A percentile compares a stretch with the other conserved stretches of the same genome.
Conservation (phyloP, 2,797 vertebrate species). For the Dendrocincla fuliginosa region DNA sequence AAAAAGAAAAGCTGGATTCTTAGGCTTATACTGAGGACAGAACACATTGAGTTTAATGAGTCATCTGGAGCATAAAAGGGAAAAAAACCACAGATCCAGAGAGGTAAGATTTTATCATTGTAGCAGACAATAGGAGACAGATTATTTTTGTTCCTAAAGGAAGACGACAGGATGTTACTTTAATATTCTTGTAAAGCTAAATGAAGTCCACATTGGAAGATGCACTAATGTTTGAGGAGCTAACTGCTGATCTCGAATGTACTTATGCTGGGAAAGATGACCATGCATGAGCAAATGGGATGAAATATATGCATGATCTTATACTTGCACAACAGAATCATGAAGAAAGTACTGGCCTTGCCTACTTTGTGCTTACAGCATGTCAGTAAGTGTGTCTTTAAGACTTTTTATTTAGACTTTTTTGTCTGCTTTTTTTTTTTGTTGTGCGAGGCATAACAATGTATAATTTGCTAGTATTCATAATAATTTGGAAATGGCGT, state of each 20-base stretch:
- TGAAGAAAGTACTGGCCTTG: background rate
- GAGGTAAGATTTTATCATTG: background rate
- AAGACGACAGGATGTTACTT: background rate
- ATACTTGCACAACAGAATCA: background rate
- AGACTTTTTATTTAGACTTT: background rate
- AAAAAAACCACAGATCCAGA: background rate
- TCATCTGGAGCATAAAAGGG: background rate
- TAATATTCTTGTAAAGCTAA: background rate
- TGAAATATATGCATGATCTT: background rate
- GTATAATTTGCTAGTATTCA: background rate
- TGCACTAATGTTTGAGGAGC: background rate
- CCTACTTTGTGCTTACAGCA: background rate
- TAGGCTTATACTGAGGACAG: background rate
- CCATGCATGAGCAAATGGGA: background rate
- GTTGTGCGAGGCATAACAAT: background rate
- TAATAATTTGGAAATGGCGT: background rate
- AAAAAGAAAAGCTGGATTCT: background rate
- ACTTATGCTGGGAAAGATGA: background rate
- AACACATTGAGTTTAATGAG: background rate
- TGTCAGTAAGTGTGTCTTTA: background rate
- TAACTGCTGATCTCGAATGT: background rate
- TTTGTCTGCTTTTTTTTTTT: background rate
- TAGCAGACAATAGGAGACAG: background rate
- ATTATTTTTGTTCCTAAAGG: background rate
- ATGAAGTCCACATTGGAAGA: background rate